A percentile compares a stretch with the other conserved stretches of the same genome.
Conservation (phyloP, 2,888 invertebrate genomes). For the Lordiphosa fenestrarum region DNA sequence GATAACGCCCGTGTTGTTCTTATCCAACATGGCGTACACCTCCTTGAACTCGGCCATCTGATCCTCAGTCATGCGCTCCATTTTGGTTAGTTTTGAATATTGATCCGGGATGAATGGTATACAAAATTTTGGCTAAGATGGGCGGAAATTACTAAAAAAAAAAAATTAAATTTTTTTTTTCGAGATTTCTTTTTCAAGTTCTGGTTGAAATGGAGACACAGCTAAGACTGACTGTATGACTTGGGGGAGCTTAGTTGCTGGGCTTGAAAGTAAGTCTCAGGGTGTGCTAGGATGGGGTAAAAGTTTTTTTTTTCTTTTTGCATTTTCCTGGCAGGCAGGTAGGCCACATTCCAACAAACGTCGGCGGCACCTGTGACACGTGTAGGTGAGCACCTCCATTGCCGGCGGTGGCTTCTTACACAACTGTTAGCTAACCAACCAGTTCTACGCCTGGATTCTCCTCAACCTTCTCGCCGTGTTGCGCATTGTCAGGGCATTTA, state of each 20-base stretch:
- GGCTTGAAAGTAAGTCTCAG: no score
- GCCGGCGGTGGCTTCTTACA: conserved; percentile 21
- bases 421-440: conserved; percentile 11
- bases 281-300: not conserved
- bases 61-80: not conserved
- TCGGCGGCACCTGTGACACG: not conserved
- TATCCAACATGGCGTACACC: conserved; percentile 9
- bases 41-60: conserved; percentile 1
- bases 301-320: no score
- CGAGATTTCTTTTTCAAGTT: no score
- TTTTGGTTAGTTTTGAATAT: conserved; percentile 1
- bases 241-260: no score
- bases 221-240: no score
- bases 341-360: conserved; percentile 28
- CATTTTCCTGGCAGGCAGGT: conserved; percentile 16
- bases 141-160: no score
- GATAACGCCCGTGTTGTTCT: not conserved
- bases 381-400: conserved; percentile 13
- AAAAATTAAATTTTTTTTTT: no score
- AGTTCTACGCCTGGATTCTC: conserved; percentile 6
- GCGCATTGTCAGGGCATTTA: no score
- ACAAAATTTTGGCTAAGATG: no score
- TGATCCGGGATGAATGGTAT: not conserved
- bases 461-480: no score
- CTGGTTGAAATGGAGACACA: no score